Conservation (phyloP, 2,888 invertebrate genomes). For the Onthophagus sagittarius region DNA sequence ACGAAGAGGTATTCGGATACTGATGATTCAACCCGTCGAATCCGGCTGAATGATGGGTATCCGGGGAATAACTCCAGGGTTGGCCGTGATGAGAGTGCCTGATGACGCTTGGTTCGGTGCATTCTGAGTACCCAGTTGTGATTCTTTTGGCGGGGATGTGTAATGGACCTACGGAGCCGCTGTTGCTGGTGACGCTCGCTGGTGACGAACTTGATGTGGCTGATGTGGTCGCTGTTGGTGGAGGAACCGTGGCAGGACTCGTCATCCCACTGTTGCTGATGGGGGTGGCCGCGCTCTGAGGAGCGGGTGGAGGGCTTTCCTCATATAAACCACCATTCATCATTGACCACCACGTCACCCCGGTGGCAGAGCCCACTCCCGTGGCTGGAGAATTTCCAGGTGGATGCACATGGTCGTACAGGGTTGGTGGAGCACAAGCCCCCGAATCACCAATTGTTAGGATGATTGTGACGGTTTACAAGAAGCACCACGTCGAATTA, state of each 20-base stretch:
- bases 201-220: conserved; percentile 62
- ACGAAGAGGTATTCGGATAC: conserved; percentile 67
- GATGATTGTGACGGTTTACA: conserved; percentile 49
- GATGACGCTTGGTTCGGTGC: conserved; percentile 67
- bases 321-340: conserved; percentile 80
- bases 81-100: conserved; percentile 65
- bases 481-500: not conserved
- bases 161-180: conserved; percentile 72
- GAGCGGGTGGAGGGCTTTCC: conserved; percentile 60
- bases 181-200: conserved; percentile 59
- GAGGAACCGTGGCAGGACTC: conserved; percentile 48
- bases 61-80: conserved; percentile 71
- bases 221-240: conserved; percentile 62
- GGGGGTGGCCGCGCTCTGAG: conserved; percentile 51
- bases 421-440: conserved; percentile 73
- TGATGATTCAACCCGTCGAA: conserved; percentile 58
- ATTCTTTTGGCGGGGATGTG: conserved; percentile 87
- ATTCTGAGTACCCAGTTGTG: conserved; percentile 52
- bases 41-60: conserved; percentile 53
- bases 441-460: conserved; percentile 69
- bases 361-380: conserved; percentile 79
- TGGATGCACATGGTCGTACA: conserved; percentile 76
- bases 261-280: conserved; percentile 56
- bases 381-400: conserved; percentile 72
- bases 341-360: conserved; percentile 82